Base-by-base conservation (phyloP, 2,797 vertebrate genomes). In the Propithecus deckenii region DNA sequence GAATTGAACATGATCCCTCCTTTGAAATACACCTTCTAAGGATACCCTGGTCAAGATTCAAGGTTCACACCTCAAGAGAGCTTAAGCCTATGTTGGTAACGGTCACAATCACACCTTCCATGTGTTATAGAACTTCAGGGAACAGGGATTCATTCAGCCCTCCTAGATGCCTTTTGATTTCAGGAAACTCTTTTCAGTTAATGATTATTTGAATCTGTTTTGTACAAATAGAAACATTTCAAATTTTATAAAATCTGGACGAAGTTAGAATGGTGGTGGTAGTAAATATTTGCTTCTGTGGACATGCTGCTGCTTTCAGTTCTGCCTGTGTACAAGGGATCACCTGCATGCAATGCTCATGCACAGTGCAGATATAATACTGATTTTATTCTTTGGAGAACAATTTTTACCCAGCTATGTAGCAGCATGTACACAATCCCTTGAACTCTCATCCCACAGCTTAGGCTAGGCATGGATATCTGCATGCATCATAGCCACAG, bases 111-210 rank as follows among this genome's bases (percentile, higher is more conserved):
- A 55, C 1, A 67, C 28, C 59, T 80, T 57, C 46, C 5, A 7
- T 7, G 8, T 78, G 18, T 75, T 17, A 71, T 1, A 87, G 69
- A 91, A 76, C 35, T 94, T 81, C 41, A 90, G 23, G 22, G 43
- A 91, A 67, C 23, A 50, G 48, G 20, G 57, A 87, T 63, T 50
- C 38, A 69, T 52, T 69, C 55, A 55, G 11, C 9, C 72, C 7
- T 86, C 35, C 20, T 63, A 7, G 18, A 30, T 76, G n/a, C 18
- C 61, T 95, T 97, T 88, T 76, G 78, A 57, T 90, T 91, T 74
- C 2, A 74, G 52, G 57, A 90, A 80, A 61, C 48, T 59, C 84
- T 79, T 84, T 92, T 84, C 23, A 63, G 18, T 86, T 38, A 71
- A 10, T 76, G 28, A 50, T 61, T 71, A 84, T 65, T 76, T 72